A percentile compares a stretch with the other conserved stretches of the same genome.
phyloP scores from a whole-genome alignment of 2,113 vertebrate species.

The Ondatra zibethicus region DNA sequence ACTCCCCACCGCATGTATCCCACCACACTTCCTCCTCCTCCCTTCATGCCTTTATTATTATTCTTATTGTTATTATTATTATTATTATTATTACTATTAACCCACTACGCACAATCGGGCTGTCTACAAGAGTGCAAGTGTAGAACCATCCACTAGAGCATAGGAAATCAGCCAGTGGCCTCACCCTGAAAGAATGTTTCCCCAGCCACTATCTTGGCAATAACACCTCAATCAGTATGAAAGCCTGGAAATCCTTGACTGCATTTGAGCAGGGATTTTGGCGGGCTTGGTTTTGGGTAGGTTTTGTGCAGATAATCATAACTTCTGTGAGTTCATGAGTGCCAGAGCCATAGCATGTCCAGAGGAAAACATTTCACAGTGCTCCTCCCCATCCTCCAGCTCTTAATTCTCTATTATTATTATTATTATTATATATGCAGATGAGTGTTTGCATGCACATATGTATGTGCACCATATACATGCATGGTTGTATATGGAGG shows the following conservation, averaged over 20 bases:
- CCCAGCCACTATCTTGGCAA: neutral
- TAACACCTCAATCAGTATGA: neutral
- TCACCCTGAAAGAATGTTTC: neutral
- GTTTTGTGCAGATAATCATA: neutral
- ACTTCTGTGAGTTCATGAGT: neutral
- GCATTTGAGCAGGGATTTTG: neutral
- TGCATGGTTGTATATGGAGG: neutral
- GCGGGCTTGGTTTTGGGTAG: neutral
- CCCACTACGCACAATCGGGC: neutral
- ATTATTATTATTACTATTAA: too few species aligned
- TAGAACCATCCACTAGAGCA: neutral
- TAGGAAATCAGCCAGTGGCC: neutral
- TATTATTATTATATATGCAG: neutral
- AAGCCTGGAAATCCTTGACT: neutral
- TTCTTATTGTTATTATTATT: too few species aligned
- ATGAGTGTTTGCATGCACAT: neutral
- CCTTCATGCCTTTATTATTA: neutral
- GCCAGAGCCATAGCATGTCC: neutral
- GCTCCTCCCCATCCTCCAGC: neutral
- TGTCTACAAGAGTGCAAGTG: neutral
- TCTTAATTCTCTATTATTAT: neutral
- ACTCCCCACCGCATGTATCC: too few species aligned
- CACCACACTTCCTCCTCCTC: neutral
- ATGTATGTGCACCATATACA: neutral
- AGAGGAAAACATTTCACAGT: neutral